phyloP scores from a whole-genome alignment of 2,113 vertebrate species.

The Oceanites oceanicus region DNA sequence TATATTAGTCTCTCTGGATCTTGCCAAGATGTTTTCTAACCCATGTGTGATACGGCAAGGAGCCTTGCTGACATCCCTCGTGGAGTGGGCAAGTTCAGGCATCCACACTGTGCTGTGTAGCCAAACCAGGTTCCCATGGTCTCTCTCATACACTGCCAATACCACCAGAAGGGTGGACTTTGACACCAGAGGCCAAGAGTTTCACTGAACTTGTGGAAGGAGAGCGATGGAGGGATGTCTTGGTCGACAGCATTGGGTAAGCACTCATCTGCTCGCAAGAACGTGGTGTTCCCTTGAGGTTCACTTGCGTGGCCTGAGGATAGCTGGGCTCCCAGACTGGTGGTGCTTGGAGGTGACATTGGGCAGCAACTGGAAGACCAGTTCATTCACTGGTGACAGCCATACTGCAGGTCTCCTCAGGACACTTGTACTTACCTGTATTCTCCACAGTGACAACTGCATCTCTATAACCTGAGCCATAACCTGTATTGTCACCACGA shows the following conservation, averaged over 20 bases:
- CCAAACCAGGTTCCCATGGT: background rate
- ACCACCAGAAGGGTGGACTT: background rate
- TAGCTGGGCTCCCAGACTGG: background rate
- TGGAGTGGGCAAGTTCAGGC: background rate
- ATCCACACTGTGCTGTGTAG: background rate
- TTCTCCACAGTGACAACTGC: background rate
- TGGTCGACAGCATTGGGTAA: background rate
- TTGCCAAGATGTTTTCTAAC: background rate
- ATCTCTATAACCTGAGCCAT: background rate
- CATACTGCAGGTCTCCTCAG: background rate
- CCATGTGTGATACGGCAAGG: too few species aligned
- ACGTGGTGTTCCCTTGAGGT: accelerated
- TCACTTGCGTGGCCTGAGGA: accelerated
- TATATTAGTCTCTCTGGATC: background rate
- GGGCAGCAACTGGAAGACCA: background rate
- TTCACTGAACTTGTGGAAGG: background rate
- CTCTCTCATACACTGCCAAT: background rate
- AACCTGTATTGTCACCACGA: accelerated
- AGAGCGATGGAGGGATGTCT: background rate
- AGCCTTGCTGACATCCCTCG: background rate
- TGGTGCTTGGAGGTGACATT: background rate
- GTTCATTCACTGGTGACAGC: background rate
- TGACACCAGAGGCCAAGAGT: background rate
- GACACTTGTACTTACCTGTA: background rate
- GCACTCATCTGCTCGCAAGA: background rate